A percentile compares a stretch with the other conserved stretches of the same genome.
phyloP scores from a whole-genome alignment of 2,888 invertebrate genomes.

The Eupithecia pulchellata region DNA sequence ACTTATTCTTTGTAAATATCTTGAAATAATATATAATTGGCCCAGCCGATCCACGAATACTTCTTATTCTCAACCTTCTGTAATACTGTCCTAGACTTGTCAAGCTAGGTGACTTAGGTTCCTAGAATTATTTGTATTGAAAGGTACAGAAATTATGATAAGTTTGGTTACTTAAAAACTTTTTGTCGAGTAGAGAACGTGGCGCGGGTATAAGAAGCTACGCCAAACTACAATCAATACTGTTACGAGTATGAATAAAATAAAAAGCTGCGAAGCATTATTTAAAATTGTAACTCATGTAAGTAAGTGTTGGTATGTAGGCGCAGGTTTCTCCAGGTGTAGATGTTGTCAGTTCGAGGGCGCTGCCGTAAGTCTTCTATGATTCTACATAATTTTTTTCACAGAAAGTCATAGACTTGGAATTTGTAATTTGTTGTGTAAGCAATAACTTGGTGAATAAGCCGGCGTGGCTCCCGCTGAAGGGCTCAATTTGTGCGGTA shows the following conservation, averaged over 20 bases:
- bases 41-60: too few species aligned
- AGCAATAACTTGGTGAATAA: background rate
- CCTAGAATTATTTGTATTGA: background rate
- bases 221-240: background rate
- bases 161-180: background rate
- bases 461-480: constrained; percentile 16
- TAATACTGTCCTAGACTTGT: too few species aligned
- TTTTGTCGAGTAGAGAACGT: background rate
- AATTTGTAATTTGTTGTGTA: background rate
- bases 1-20: too few species aligned
- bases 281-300: too few species aligned
- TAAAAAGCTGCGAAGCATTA: too few species aligned
- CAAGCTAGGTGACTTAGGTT: too few species aligned
- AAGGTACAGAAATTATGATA: background rate
- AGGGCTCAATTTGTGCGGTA: constrained; percentile 30
- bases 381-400: background rate
- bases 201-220: background rate
- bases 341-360: background rate
- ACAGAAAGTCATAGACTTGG: background rate
- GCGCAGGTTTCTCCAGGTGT: background rate
- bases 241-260: too few species aligned
- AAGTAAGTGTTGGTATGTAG: too few species aligned
- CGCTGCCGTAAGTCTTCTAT: background rate
- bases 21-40: too few species aligned
- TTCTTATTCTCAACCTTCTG: too few species aligned